Base-by-base conservation (phyloP, 1,140 invertebrate species). In the Diorhabda sublineata region DNA sequence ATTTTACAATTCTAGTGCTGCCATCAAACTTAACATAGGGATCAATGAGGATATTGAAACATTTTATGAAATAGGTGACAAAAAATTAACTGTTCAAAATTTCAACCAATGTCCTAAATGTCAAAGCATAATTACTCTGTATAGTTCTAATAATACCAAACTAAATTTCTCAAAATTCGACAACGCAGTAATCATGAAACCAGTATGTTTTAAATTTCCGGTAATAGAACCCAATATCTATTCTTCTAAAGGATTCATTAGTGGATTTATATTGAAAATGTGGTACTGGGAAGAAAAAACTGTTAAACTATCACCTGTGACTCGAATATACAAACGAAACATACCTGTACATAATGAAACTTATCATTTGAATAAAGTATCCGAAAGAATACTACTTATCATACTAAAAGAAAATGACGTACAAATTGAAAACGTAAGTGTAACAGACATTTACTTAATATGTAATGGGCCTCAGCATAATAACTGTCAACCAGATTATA, bases 221-320 rank as follows among this genome's bases (percentile, higher is more conserved):
- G 63, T 71, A 6, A 70, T 73, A 26, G 66, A 74, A 67, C 56
- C 61, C 3, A 75, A 83, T 69, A 62, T 83, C 58, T 58, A 74
- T 75, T 71, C 76, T 71, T 71, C 79, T 3, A 87, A 87, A 69
- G 82, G 84, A 3, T 85, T 85, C 56, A 85, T 90, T 58, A 83
- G 85, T 43, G 91, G 91, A 1, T 92, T 92, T 82, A 87, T 90
- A 42, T 81, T 93, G 58, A 92, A 93, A 83, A 89, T 91, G 78
- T 92, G 91, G 91, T 87, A 90, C 73, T 92, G 90, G 89, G 85
- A 84, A 44, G 76, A 76, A 4, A 71, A 73, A 4, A 73, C 69
- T 6, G 65, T 60, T 44, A 76, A 75, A 61, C 61, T 76, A 9
- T 8, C 68, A 41, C 69, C 68, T 43, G 26, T 65, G 3, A 62